Base-by-base conservation (phyloP, 2,888 invertebrate species). In the Rosalia funebris region DNA sequence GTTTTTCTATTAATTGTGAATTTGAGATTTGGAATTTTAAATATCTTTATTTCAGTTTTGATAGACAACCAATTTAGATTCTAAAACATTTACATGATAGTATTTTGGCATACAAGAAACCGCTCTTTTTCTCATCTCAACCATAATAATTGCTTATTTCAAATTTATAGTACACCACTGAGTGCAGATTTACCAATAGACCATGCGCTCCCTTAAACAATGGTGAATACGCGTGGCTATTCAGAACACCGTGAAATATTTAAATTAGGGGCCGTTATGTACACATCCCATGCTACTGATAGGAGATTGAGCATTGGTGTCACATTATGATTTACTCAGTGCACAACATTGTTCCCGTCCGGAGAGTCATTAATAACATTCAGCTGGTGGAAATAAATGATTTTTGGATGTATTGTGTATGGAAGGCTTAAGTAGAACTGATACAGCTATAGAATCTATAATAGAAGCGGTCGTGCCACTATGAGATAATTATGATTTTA, bases 201-300 rank as follows among this genome's bases (percentile, higher is more conserved):
- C 42, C 39, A 53, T 17, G 52, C 53, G 46, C 44, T 46, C 58
- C 36, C 47, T 59, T 39, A 58, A 54, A 65, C 63, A 65, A 62
- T 63, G 53, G 56, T 61, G 63, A 63, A 69, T 70, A 71, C 71
- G 74, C 71, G 71, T 71, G 71, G 70, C 73, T 65, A 67, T 66
- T 70, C 73, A 76, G 69, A 69, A 68, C 70, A 75, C 76, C 77
- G 77, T 78, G 73, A 78, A 78, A 79, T 78, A 77, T 79, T 78
- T 78, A 78, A 78, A 78, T 78, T 78, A 76, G 76, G 72, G 71
- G 67, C 73, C 75, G 79, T 77, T 77, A 74, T 75, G 75, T 74
- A 75, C 77, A 78, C 75, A 75, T 73, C 74, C 73, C 73, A 64
- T 76, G 76, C 68, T 73, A 71, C 61, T 76, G 77, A 77, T 78